Evolutionary conservation across 1,140 invertebrate species (phyloP), one percentile per base, ranked within the genome.

Genomic region (Drosophila watanabei): DNA sequence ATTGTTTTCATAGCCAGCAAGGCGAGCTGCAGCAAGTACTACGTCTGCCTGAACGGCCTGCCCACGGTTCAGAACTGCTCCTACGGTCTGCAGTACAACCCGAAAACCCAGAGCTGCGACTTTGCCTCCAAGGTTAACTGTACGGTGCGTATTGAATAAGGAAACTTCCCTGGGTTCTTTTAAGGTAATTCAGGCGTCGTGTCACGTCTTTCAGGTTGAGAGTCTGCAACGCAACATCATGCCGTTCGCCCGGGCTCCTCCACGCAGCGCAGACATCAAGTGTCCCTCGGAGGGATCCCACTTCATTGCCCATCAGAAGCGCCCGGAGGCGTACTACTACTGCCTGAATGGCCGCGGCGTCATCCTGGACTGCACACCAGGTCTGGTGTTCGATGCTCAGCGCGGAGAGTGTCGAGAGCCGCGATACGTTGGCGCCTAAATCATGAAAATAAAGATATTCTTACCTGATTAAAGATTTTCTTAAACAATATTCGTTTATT

Each of bases 1-100:
- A 92, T 92, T 52, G 84, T 83, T 2, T 92, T 70, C 51, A 51
- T 92, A 24, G 16, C 75, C 52, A 92, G 91, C 68, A 91, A 92
- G 32, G 62, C 91, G 0, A 30, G 37, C 7, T 92, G 91, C 30
- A 71, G 70, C 45, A 92, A 90, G 45, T 92, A 91, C 59, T 92
- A 72, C 52, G 48, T 92, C 0, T 92, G 91, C 33, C 57, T 88
- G 24, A 69, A 91, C 48, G 91, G 91, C 13, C 48, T 57, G 0
- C 82, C 91, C 0, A 37, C 28, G 2, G 69, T 64, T 37, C 71
- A 79, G 30, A 92, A 64, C 30, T 92, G 91, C 51, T 45, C 91
- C 13, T 52, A 20, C 13, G 91, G 91, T 7, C 77, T 92, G 4
- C 79, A 87, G 48, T 92, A 70, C 41, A 92, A 92, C 61, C 39